Evolutionary conservation across 2,113 vertebrate genomes (phyloP), one percentile per base, ranked within the genome.

Genomic region (Cephalopholis sonnerati): DNA sequence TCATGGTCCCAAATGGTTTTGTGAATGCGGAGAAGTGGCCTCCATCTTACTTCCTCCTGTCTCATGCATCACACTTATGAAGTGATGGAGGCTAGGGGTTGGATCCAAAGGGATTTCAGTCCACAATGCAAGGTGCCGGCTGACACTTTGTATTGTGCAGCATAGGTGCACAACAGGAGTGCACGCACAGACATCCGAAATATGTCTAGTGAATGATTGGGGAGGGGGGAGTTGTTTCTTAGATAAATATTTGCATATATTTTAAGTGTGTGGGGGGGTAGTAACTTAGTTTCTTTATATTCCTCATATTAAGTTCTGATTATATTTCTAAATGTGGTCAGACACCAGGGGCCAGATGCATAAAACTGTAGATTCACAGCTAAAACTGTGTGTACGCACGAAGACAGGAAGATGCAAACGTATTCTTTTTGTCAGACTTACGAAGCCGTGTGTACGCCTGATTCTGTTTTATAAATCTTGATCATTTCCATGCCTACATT

Each of bases 1-100:
- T 71, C 68, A 25, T 15, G 59, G 79, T 93, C 92, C 90, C 92
- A 71, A 70, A 79, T 90, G 89, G 87, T 59, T 82, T 73, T 51
- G 67, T 72, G 82, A 81, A 76, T 80, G 70, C 71, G 2, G 27
- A 77, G 75, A 82, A 81, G 80, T 78, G 54, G 85, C 81, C 83
- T 92, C 78, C 77, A 68, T 86, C 83, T 88, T 81, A 48, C 70
- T 81, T 77, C 84, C 18, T 80, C 69, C 54, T 22, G 36, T 85
- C 81, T 85, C 72, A 78, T 79, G 87, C 77, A 87, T 87, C 82
- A 27, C 64, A 81, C 69, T 88, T 86, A 44, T 61, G 11, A 83
- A 79, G 83, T 87, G 88, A 87, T 85, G 62, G 71, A 79, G 70
- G 79, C 53, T 27, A 27, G 11, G 8, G 69, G 77, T 71, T 76